Evolutionary conservation across 2,113 vertebrate genomes (phyloP).

Genomic region (Onychostruthus taczanowskii): DNA sequence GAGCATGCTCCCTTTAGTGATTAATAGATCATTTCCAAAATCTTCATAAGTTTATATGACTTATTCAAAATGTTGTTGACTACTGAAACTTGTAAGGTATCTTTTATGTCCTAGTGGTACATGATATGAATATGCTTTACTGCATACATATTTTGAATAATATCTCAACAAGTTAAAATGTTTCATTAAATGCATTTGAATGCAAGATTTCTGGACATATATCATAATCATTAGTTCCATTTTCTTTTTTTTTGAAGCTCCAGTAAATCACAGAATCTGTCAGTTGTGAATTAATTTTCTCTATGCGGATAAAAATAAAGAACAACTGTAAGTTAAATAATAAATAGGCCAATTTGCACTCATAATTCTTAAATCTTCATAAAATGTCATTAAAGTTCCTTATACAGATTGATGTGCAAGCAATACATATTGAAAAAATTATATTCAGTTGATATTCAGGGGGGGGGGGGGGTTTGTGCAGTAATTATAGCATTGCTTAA

Average conservation of each 20-base stretch:
- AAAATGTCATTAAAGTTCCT: neutral
- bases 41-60: neutral
- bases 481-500: neutral
- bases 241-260: neutral
- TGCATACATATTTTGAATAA: neutral
- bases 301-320: neutral
- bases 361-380: neutral
- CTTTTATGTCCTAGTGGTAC: neutral
- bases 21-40: neutral
- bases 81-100: neutral
- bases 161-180: neutral
- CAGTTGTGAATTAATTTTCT: neutral
- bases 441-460: neutral
- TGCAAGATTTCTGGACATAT: neutral
- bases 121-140: neutral
- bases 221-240: neutral
- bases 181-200: neutral
- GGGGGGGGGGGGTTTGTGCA: neutral
- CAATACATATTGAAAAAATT: neutral
- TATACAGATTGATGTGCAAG: neutral
- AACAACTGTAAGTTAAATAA: neutral
- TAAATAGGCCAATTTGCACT: constrained; percentile 9
- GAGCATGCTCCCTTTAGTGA: neutral
- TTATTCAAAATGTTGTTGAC: neutral
- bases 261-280: neutral